Percentiles rank a stretch among this genome's conserved stretches.
These are phyloP conservation scores for Apteryx owenii DNA, from an alignment of 2,113 vertebrate species.

Conservation along the genomic window DNA sequence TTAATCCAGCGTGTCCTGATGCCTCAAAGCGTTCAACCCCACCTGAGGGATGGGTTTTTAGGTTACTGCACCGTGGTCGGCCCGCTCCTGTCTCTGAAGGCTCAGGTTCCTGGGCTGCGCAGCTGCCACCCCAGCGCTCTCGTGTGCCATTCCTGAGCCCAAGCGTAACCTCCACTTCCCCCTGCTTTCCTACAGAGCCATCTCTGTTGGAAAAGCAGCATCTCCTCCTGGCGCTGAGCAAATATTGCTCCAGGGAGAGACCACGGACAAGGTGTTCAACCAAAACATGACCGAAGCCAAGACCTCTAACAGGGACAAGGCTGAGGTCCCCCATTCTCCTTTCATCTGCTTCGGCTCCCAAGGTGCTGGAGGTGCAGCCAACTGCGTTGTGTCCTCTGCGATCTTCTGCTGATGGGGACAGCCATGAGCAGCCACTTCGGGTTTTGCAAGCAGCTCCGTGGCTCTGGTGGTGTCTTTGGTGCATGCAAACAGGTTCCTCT, in stretches of 20 bases:
- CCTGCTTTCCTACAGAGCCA: background rate
- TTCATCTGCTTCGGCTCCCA: rapidly evolving
- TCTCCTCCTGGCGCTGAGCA: background rate
- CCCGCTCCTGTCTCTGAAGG: too few species aligned
- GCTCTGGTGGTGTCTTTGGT: background rate
- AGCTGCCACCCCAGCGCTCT: background rate
- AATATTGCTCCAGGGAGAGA: background rate
- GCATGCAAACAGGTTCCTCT: background rate
- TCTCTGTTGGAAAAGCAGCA: background rate
- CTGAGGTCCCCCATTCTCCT: background rate
- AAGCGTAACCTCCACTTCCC: background rate
- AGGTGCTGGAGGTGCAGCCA: background rate
- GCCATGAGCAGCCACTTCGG: background rate
- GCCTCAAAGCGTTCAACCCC: background rate
- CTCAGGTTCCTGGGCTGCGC: background rate
- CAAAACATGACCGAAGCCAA: background rate
- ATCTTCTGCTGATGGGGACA: background rate
- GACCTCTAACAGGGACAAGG: background rate
- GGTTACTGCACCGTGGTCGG: background rate
- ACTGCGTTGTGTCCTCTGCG: background rate
- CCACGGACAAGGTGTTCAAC: rapidly evolving
- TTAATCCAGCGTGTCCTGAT: background rate
- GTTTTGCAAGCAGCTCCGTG: background rate
- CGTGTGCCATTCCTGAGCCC: rapidly evolving
- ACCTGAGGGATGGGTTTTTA: background rate